phyloP scores from a whole-genome alignment of 2,888 invertebrate species.

The Helobdella robusta region DNA sequence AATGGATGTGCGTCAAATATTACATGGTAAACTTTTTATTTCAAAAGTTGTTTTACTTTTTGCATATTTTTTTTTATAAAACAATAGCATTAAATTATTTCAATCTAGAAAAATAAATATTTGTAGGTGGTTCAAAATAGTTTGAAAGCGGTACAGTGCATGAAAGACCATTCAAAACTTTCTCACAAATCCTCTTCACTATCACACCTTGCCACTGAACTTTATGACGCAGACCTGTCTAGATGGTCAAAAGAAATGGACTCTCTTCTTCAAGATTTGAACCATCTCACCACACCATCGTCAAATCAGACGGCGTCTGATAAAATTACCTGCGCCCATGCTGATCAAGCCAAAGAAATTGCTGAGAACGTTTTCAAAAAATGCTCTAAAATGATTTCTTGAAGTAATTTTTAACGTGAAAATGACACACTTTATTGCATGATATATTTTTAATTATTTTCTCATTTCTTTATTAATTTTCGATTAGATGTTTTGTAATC shows the following conservation, averaged over 20 bases:
- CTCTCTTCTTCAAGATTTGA: background rate
- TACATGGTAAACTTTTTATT: too few relatives aligned
- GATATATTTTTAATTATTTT: too few relatives aligned
- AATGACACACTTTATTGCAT: too few relatives aligned
- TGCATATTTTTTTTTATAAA: too few relatives aligned
- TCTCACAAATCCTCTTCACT: background rate
- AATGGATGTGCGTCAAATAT: slow-evolving; percentile 14
- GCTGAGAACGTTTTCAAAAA: slow-evolving; percentile 4
- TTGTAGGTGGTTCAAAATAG: background rate
- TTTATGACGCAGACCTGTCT: background rate
- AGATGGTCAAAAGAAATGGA: background rate
- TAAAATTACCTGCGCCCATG: background rate
- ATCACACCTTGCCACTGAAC: background rate
- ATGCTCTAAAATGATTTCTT: too few relatives aligned
- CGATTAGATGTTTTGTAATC: too few relatives aligned
- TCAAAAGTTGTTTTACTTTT: too few relatives aligned
- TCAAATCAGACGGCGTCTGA: background rate
- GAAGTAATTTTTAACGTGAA: too few relatives aligned
- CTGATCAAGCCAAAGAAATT: background rate
- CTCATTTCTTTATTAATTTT: too few relatives aligned
- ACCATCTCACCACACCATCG: background rate
- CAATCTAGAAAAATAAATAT: background rate
- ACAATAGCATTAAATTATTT: too few relatives aligned
- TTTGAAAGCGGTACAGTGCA: background rate
- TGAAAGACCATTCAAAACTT: background rate